These are phyloP conservation scores for Steatocranus sp. DNA, from an alignment of 2,797 vertebrate species.

Conservation along the genomic window DNA sequence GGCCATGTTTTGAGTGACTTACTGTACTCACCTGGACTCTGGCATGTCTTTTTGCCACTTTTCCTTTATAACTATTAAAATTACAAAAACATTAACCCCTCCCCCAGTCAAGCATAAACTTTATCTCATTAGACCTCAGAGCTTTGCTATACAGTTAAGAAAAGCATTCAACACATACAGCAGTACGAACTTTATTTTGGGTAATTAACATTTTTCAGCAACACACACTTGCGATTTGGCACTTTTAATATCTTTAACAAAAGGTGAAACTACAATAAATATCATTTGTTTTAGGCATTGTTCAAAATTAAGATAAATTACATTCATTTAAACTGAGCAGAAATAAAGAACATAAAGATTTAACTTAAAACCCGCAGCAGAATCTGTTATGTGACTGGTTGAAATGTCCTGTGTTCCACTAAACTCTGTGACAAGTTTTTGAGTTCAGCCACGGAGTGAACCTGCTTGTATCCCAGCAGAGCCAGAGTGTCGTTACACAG, in stretches of 20 bases:
- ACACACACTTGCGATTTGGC: not conserved
- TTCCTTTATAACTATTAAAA: not conserved
- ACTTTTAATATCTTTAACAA: slow-evolving; percentile 29
- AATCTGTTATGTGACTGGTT: slow-evolving; percentile 36
- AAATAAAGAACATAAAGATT: not conserved
- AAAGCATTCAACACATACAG: not conserved
- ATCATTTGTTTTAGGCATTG: not conserved
- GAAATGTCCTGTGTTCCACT: slow-evolving; percentile 67
- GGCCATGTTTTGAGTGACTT: not conserved
- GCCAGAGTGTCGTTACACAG: slow-evolving; percentile 76
- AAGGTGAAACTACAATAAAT: not conserved
- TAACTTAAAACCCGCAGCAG: not conserved
- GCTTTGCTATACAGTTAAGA: not conserved
- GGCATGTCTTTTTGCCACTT: not conserved
- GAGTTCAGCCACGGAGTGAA: slow-evolving; percentile 70
- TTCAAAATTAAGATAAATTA: slow-evolving; percentile 11
- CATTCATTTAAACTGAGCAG: slow-evolving; percentile 29
- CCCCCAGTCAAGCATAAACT: not conserved
- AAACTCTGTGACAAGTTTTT: slow-evolving; percentile 74
- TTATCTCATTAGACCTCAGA: not conserved
- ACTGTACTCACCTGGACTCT: not conserved
- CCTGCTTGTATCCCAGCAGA: slow-evolving; percentile 75
- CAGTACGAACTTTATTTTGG: not conserved
- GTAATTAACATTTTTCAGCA: not conserved
- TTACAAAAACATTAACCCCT: not conserved